These are phyloP conservation scores for Poliocrania exsul DNA, from an alignment of 2,797 vertebrate species.

Conservation along the genomic window DNA sequence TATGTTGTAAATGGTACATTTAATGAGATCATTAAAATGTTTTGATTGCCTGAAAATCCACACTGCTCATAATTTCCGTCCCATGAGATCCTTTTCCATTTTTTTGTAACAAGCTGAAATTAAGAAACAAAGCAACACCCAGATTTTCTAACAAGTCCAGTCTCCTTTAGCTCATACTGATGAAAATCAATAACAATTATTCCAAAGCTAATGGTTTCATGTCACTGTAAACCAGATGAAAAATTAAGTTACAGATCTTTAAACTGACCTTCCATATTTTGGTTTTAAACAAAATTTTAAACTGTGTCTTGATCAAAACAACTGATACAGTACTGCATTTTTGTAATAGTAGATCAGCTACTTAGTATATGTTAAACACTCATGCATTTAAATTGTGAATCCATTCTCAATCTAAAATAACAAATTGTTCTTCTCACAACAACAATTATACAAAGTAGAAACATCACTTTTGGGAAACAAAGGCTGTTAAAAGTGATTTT, in stretches of 20 bases:
- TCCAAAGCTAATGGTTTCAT: not conserved
- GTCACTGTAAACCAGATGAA: not conserved
- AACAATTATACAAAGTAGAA: not conserved
- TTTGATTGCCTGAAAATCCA: constrained; percentile 57
- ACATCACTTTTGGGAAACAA: not conserved
- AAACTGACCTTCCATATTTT: not conserved
- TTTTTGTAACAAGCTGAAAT: not conserved
- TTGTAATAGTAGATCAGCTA: not conserved
- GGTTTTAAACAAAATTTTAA: not conserved
- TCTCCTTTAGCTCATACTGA: not conserved
- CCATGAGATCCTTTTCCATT: not conserved
- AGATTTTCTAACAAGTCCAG: not conserved
- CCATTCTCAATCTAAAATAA: not conserved
- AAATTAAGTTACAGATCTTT: not conserved
- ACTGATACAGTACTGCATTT: not conserved
- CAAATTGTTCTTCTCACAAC: not conserved
- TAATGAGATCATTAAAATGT: constrained; percentile 30
- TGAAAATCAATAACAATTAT: not conserved
- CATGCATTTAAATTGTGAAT: not conserved
- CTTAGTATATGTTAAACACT: not conserved
- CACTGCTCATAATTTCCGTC: constrained; percentile 29
- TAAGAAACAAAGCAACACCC: not conserved
- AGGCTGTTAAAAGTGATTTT: not conserved
- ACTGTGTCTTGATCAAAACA: not conserved
- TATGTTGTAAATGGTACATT: not conserved